Percentiles rank a stretch among this genome's conserved stretches.
phyloP scores from a whole-genome alignment of 1,140 invertebrate genomes.

The Drosophila watanabei region DNA sequence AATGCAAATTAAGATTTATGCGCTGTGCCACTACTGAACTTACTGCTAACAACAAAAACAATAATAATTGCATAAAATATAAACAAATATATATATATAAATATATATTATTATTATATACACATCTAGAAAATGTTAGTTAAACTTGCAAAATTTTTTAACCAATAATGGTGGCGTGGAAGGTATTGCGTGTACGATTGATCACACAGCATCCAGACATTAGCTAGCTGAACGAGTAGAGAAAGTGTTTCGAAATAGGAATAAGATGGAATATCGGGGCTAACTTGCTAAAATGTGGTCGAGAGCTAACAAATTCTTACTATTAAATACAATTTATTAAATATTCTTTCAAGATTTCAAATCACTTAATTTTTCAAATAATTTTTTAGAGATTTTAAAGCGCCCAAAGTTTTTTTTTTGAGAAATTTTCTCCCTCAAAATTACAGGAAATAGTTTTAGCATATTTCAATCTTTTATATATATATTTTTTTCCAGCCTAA shows the following conservation, averaged over 20 bases:
- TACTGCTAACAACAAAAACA: constrained; percentile 66
- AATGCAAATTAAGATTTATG: constrained; percentile 46
- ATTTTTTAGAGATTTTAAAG: neutral
- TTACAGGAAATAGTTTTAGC: neutral
- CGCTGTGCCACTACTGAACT: constrained; percentile 71
- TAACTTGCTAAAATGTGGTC: neutral
- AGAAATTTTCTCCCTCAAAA: neutral
- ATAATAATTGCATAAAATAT: constrained; percentile 59
- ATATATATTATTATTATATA: constrained; percentile 33
- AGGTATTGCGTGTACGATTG: neutral
- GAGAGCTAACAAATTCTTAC: neutral
- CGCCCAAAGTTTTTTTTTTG: neutral
- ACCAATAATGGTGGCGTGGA: constrained; percentile 4
- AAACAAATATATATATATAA: constrained; percentile 6
- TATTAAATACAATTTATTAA: too few relatives aligned
- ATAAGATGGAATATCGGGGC: neutral
- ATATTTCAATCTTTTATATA: neutral
- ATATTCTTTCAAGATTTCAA: neutral
- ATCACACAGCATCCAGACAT: constrained; percentile 13
- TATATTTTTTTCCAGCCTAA: neutral
- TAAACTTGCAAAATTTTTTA: constrained; percentile 62
- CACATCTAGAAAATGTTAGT: constrained; percentile 60
- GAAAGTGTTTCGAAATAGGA: neutral
- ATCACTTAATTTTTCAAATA: neutral
- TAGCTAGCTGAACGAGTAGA: constrained; percentile 28